These are phyloP conservation scores for Perognathus longimembris DNA, from an alignment of 2,113 vertebrate genomes.

Conservation along the genomic window DNA sequence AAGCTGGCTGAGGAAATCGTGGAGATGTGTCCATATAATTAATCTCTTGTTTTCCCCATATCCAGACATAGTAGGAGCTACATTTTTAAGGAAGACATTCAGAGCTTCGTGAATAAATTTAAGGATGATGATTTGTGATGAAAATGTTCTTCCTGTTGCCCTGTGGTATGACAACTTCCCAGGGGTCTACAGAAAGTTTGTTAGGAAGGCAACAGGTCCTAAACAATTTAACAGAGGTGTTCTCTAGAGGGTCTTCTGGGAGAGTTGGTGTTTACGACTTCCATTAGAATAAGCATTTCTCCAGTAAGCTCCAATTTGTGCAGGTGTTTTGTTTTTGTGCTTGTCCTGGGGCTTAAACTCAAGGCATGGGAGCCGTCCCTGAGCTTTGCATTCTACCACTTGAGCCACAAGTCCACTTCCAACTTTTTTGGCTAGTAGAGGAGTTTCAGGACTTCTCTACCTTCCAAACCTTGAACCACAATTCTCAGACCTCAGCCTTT, in stretches of 20 bases:
- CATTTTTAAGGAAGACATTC: background rate
- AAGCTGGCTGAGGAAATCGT: background rate
- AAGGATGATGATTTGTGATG: background rate
- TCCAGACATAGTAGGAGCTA: background rate
- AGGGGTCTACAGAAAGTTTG: background rate
- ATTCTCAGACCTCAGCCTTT: no score
- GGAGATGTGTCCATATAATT: background rate
- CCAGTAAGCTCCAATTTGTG: background rate
- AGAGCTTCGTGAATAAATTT: background rate
- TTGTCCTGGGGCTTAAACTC: no score
- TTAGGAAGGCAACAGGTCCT: background rate
- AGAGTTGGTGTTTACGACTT: background rate
- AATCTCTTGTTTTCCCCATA: background rate
- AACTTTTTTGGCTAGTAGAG: no score
- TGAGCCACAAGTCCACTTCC: no score
- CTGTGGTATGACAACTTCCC: background rate
- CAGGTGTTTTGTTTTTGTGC: no score
- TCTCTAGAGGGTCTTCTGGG: background rate
- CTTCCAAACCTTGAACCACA: no score
- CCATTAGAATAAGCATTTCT: background rate
- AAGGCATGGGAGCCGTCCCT: no score
- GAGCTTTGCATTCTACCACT: no score
- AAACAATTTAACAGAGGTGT: background rate
- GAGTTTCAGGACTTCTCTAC: no score
- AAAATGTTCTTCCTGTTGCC: background rate